Percentiles rank a stretch among this genome's conserved stretches.
Conservation (phyloP, 1,140 invertebrate species). For the Halictus rubicundus region DNA sequence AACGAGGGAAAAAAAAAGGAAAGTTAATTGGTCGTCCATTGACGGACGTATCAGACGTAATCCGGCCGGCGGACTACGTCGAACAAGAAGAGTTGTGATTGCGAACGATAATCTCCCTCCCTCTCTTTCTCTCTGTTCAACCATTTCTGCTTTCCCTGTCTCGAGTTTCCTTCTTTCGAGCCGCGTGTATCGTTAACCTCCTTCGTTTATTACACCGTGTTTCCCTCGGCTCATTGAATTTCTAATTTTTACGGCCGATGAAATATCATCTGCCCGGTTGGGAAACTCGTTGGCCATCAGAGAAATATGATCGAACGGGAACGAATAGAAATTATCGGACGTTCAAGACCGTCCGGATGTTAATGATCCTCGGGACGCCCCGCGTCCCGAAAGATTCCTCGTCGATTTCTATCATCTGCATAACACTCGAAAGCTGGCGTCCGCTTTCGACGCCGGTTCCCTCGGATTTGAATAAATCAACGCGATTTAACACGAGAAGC, state of each 20-base stretch:
- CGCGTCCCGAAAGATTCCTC: not conserved
- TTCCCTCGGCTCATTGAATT: conserved; percentile 30
- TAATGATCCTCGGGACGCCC: not conserved
- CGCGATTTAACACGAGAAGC: not conserved
- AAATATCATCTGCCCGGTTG: conserved; percentile 18
- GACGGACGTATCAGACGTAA: conserved; percentile 72
- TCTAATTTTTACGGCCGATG: conserved; percentile 34
- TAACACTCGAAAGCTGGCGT: no score
- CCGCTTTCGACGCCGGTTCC: no score
- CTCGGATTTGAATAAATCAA: no score
- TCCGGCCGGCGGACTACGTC: conserved; percentile 59
- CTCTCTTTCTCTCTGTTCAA: no score
- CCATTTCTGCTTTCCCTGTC: not conserved
- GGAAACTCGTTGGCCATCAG: conserved; percentile 7
- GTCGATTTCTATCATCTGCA: conserved; percentile 9
- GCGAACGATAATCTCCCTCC: conserved; percentile 37
- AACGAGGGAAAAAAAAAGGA: conserved; percentile 46
- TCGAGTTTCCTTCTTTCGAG: not conserved
- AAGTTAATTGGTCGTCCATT: conserved; percentile 73
- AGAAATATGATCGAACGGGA: conserved; percentile 1
- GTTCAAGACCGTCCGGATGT: not conserved
- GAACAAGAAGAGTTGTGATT: conserved; percentile 61
- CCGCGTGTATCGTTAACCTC: conserved; percentile 19
- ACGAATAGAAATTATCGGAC: not conserved
- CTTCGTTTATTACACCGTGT: conserved; percentile 17